A percentile compares a stretch with the other conserved stretches of the same genome.
Conservation (phyloP, 2,888 invertebrate genomes). For the Exephanes ischioxanthus region DNA sequence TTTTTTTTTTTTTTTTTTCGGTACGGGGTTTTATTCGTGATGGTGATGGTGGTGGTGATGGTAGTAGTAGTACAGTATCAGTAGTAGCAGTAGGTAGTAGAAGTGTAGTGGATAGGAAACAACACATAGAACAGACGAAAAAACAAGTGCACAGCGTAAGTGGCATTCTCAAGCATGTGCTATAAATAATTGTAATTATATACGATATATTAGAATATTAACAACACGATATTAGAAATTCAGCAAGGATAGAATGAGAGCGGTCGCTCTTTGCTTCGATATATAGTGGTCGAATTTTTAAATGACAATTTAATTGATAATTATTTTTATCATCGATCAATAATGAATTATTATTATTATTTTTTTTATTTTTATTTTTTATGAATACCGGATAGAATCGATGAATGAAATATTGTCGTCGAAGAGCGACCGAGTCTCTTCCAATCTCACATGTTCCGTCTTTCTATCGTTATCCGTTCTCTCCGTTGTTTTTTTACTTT, state of each 20-base stretch:
- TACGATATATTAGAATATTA: conserved; percentile 50
- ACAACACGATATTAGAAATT: conserved; percentile 2
- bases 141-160: conserved; percentile 84
- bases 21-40: conserved; percentile 58
- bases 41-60: conserved; percentile 73
- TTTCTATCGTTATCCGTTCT: conserved; percentile 25
- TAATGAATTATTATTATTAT: neutral
- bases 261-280: neutral
- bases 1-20: conserved; percentile 61
- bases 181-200: conserved; percentile 61
- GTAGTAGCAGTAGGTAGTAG: conserved; percentile 77
- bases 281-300: neutral
- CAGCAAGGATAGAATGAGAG: neutral
- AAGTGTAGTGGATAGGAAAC: conserved; percentile 82
- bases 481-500: neutral
- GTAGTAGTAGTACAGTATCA: conserved; percentile 70
- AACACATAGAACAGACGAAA: conserved; percentile 85
- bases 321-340: neutral
- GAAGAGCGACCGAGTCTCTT: conserved; percentile 41
- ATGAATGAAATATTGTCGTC: conserved; percentile 5
- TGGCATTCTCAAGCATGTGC: conserved; percentile 84
- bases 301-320: neutral
- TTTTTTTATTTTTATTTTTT: neutral
- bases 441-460: conserved; percentile 14
- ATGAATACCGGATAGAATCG: neutral